Conservation (phyloP, 1,140 invertebrate genomes). For the Formica exsecta region DNA sequence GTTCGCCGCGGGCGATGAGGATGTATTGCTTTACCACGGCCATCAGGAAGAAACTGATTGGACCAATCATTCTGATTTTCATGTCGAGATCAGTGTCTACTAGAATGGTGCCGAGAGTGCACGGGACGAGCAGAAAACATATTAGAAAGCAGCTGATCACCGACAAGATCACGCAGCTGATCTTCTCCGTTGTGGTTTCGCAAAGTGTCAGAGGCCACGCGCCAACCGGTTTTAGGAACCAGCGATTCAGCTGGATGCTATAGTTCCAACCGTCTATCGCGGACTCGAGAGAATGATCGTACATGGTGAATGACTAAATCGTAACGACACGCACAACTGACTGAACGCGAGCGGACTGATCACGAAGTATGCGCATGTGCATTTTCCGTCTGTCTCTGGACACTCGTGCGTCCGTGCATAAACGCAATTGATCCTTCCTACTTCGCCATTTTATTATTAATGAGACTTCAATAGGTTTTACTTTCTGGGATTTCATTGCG, state of each 20-base stretch:
- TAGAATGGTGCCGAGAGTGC: constrained; percentile 56
- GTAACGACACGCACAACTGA: constrained; percentile 24
- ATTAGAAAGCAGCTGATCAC: constrained; percentile 61
- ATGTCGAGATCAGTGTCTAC: constrained; percentile 46
- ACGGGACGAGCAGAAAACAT: constrained; percentile 64
- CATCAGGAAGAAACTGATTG: constrained; percentile 68
- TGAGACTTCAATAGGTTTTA: not conserved
- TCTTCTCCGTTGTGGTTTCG: constrained; percentile 26
- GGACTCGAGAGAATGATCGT: not conserved
- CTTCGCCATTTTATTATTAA: constrained; percentile 19
- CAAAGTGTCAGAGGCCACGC: constrained; percentile 60
- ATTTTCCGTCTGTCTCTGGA: not conserved
- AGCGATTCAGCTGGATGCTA: constrained; percentile 69
- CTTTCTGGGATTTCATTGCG: constrained; percentile 10
- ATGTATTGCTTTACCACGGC: constrained; percentile 66
- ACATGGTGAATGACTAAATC: constrained; percentile 21
- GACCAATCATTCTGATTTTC: constrained; percentile 67
- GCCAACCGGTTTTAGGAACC: constrained; percentile 66
- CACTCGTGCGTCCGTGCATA: not conserved
- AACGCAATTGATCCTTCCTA: constrained; percentile 40
- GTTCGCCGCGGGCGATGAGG: constrained; percentile 20
- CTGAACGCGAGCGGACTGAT: not conserved
- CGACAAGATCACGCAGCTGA: constrained; percentile 12
- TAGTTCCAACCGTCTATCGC: constrained; percentile 50
- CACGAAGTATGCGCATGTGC: constrained; percentile 68